Conservation (phyloP, 2,113 vertebrate species). For the Alces alces region DNA sequence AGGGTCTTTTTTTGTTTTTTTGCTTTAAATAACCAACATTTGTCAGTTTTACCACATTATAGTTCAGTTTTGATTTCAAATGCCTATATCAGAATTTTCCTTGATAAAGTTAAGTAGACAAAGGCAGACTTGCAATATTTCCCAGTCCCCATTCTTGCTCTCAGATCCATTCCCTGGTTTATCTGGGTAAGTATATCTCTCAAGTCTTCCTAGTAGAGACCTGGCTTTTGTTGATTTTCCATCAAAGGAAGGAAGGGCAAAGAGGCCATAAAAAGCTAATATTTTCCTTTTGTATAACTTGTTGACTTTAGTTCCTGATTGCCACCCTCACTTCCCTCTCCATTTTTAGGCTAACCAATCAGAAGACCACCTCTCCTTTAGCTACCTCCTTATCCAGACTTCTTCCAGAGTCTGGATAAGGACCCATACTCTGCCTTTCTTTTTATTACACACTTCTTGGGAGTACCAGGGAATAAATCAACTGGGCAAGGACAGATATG, state of each 20-base stretch:
- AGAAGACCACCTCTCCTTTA: not conserved
- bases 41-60: not conserved
- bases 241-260: not conserved
- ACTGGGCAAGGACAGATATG: slow-evolving; percentile 21
- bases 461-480: slow-evolving; percentile 42
- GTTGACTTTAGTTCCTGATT: not conserved
- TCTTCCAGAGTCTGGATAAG: not conserved
- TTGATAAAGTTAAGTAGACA: not conserved
- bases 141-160: not conserved
- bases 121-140: not conserved
- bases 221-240: not conserved
- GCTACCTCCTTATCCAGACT: not conserved
- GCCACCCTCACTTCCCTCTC: not conserved
- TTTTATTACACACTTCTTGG: slow-evolving; percentile 41
- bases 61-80: not conserved
- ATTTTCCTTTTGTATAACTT: slow-evolving; percentile 5
- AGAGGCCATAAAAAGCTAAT: not conserved
- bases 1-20: not conserved
- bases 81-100: not conserved
- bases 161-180: not conserved
- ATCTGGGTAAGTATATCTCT: not conserved
- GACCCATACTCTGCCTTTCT: not conserved
- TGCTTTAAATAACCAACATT: not conserved
- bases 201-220: not conserved
- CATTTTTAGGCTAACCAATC: not conserved